These are phyloP conservation scores for Podotricha telesiphe DNA, from an alignment of 2,888 invertebrate species.

Conservation along the genomic window DNA sequence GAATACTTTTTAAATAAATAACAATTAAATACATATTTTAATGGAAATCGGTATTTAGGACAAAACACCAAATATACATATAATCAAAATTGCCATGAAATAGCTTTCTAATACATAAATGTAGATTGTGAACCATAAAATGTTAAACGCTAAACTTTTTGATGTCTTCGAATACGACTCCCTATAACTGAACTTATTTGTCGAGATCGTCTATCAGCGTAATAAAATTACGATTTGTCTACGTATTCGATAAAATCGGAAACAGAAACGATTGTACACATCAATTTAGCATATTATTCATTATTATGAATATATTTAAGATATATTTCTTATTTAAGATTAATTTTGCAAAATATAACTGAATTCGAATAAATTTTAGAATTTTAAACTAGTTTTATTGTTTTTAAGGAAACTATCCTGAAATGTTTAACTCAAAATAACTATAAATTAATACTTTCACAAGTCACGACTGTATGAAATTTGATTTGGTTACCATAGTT, in stretches of 20 bases:
- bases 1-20: no score
- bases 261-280: no score
- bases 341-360: no score
- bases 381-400: no score
- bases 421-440: no score
- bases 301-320: no score
- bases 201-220: background rate
- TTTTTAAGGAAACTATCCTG: no score
- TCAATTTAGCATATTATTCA: no score
- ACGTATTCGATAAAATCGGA: background rate
- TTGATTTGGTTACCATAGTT: background rate
- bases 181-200: background rate
- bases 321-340: no score
- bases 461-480: background rate
- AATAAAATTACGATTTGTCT: background rate
- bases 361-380: no score
- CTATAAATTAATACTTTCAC: no score
- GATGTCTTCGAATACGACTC: background rate
- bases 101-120: background rate
- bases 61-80: background rate
- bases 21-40: background rate
- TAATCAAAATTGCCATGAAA: background rate
- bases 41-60: background rate
- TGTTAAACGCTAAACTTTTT: constrained; percentile 4
- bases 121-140: background rate